These are phyloP conservation scores for Diploscapter pachys DNA, from an alignment of 1,140 invertebrate species.

Conservation along the genomic window DNA sequence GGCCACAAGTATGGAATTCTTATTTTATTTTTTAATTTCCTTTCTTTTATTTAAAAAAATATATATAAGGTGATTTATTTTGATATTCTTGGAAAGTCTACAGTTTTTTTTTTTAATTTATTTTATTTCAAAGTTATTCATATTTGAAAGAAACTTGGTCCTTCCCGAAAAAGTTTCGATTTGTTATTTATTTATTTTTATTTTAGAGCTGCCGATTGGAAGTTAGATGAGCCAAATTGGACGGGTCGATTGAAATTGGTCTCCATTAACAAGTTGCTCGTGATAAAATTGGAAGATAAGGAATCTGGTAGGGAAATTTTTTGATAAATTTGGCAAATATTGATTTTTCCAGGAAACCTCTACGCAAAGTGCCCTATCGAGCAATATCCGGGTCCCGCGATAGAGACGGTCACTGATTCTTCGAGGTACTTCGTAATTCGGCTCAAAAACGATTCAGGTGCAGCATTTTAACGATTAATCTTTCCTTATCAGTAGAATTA, in stretches of 20 bases:
- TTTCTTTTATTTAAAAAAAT: constrained; percentile 22
- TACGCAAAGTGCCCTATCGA: constrained; percentile 98
- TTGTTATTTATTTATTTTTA: background rate
- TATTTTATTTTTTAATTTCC: background rate
- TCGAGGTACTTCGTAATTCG: constrained; percentile 95
- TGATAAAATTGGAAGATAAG: constrained; percentile 93
- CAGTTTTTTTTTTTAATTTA: no score
- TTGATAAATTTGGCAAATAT: constrained; percentile 8
- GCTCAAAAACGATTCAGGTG: constrained; percentile 77
- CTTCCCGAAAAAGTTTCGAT: no score
- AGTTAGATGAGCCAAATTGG: constrained; percentile 64
- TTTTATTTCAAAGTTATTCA: no score
- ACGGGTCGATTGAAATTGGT: constrained; percentile 62
- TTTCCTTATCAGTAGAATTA: no score
- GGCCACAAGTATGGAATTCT: constrained; percentile 79
- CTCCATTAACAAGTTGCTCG: constrained; percentile 50
- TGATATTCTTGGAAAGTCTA: no score
- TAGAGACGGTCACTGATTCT: constrained; percentile 93
- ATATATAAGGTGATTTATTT: background rate
- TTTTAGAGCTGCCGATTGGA: constrained; percentile 65
- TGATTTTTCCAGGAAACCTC: constrained; percentile 70
- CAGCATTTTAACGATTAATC: no score
- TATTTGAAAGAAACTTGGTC: no score
- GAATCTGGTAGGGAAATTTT: constrained; percentile 65
- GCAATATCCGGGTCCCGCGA: constrained; percentile 84